Evolutionary conservation across 1,140 invertebrate genomes (phyloP).

Genomic region (Meloidogyne hapla): DNA sequence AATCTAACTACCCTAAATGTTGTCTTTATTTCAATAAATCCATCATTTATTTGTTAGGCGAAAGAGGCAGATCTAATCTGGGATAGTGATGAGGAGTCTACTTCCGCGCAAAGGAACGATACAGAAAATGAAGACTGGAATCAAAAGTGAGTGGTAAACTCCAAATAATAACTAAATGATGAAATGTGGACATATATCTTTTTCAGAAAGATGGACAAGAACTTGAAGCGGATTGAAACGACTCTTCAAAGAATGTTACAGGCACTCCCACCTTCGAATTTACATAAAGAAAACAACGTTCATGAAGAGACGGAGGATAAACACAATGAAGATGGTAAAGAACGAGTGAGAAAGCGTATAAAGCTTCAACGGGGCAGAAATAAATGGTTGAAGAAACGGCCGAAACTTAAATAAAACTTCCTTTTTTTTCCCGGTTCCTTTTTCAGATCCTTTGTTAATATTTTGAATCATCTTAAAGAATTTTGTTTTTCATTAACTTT

Average conservation of each 20-base stretch:
- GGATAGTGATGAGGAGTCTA: constrained; percentile 70
- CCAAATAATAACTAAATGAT: too few relatives aligned
- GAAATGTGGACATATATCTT: too few relatives aligned
- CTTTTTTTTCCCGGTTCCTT: too few relatives aligned
- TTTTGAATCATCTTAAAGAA: too few relatives aligned
- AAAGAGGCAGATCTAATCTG: constrained; percentile 83
- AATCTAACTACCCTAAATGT: too few relatives aligned
- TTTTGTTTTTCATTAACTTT: too few relatives aligned
- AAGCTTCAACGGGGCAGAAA: neutral
- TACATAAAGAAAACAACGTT: neutral
- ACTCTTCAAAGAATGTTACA: neutral
- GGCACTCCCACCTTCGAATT: neutral
- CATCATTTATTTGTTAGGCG: constrained; percentile 66
- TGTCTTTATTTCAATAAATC: constrained; percentile 1
- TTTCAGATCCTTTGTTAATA: too few relatives aligned
- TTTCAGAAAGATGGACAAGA: neutral
- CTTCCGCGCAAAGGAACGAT: neutral
- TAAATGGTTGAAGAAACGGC: constrained; percentile 11
- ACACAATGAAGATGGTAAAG: neutral
- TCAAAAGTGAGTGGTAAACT: neutral
- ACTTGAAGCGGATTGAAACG: neutral
- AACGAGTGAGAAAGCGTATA: constrained; percentile 8
- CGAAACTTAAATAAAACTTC: neutral
- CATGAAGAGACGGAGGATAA: neutral
- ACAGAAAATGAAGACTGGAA: neutral